Percentiles rank a stretch among this genome's conserved stretches.
phyloP scores from a whole-genome alignment of 2,113 vertebrate genomes.

The Hipposideros armiger region DNA sequence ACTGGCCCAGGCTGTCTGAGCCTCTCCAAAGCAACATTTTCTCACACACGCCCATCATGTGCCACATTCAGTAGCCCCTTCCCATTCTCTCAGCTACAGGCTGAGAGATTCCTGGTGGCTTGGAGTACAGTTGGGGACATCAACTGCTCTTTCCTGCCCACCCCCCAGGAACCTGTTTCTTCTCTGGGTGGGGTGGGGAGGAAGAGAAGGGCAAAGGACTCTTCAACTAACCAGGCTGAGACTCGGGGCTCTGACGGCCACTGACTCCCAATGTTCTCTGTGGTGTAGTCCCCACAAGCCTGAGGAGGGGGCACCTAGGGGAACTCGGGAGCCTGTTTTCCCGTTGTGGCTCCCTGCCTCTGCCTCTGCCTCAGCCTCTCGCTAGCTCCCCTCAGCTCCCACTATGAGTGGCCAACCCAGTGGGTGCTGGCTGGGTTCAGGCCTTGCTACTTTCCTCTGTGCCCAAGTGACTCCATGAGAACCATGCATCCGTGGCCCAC shows the following conservation, averaged over 20 bases:
- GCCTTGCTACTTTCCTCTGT: not conserved
- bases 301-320: not conserved
- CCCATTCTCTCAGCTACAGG: not conserved
- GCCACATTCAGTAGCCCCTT: too few relatives aligned
- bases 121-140: not conserved
- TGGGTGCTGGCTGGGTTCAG: not conserved
- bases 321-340: not conserved
- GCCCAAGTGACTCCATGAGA: not conserved
- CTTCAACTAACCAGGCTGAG: not conserved
- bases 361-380: not conserved
- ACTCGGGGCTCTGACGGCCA: not conserved
- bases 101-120: not conserved
- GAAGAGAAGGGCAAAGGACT: not conserved
- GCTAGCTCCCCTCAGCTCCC: not conserved
- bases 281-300: not conserved
- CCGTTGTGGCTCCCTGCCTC: not conserved
- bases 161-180: not conserved
- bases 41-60: accelerated
- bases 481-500: not conserved
- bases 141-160: not conserved
- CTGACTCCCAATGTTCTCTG: not conserved
- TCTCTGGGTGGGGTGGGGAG: not conserved
- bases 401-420: not conserved
- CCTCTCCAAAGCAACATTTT: not conserved
- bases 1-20: not conserved